phyloP scores from a whole-genome alignment of 2,888 invertebrate genomes.

The Leucophenga montana region DNA sequence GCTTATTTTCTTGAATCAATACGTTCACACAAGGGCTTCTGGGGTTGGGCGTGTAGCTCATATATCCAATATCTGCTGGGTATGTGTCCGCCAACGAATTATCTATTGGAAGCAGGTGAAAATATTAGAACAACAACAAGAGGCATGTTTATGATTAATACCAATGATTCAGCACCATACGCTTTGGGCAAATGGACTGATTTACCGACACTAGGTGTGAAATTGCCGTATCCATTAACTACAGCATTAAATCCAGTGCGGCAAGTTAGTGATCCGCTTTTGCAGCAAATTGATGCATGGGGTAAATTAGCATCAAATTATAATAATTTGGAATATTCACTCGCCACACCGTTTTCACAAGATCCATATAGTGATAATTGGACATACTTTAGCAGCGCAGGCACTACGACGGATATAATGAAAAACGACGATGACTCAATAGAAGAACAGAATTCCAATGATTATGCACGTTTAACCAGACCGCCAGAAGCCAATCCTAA shows the following conservation, averaged over 20 bases:
- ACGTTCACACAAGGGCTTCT: constrained; percentile 77
- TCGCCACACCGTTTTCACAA: constrained; percentile 52
- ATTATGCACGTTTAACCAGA: constrained; percentile 40
- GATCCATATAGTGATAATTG: constrained; percentile 65
- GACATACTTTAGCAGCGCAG: constrained; percentile 63
- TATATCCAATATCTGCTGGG: constrained; percentile 77
- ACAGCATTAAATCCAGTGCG: constrained; percentile 36
- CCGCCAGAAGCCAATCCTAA: not conserved
- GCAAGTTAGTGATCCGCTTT: constrained; percentile 60
- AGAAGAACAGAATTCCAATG: constrained; percentile 50
- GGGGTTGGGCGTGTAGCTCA: constrained; percentile 79
- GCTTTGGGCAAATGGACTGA: constrained; percentile 77
- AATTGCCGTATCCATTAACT: constrained; percentile 35
- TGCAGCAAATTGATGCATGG: constrained; percentile 69
- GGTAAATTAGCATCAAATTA: constrained; percentile 70
- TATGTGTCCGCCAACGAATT: constrained; percentile 76
- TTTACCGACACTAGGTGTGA: constrained; percentile 62
- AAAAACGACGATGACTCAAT: constrained; percentile 51
- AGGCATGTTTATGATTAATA: constrained; percentile 77
- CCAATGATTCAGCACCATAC: constrained; percentile 76
- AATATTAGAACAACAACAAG: constrained; percentile 67
- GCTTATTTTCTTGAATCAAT: constrained; percentile 80
- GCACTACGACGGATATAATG: constrained; percentile 45
- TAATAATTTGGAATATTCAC: constrained; percentile 57
- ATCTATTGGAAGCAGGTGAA: constrained; percentile 74